Conservation (phyloP, 2,797 vertebrate species). For the Megalops cyprinoides region DNA sequence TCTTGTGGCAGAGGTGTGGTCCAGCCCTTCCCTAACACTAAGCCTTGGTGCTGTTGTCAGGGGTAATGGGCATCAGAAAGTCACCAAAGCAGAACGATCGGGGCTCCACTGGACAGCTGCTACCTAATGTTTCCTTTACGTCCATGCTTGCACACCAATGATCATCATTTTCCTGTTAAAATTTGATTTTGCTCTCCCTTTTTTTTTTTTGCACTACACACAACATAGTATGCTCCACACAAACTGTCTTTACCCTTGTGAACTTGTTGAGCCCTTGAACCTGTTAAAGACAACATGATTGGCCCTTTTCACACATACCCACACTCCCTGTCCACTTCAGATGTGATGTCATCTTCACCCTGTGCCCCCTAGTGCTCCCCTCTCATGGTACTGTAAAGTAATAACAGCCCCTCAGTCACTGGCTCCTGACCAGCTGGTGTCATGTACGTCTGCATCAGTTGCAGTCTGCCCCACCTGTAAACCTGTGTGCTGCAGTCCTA, state of each 20-base stretch:
- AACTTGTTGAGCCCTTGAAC: no score
- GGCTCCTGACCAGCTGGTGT: not conserved
- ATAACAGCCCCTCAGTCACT: not conserved
- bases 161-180: no score
- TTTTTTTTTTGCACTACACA: no score
- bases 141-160: no score
- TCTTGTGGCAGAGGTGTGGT: not conserved
- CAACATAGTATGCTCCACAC: no score
- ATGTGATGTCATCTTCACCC: not conserved
- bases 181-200: no score
- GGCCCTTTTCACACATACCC: no score
- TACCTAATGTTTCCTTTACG: no score
- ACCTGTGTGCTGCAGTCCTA: not conserved
- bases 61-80: not conserved
- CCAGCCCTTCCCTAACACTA: not conserved
- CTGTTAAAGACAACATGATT: not conserved
- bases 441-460: not conserved
- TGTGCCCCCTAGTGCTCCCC: not conserved
- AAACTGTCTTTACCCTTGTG: no score
- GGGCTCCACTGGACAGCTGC: no score
- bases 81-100: no score
- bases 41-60: not conserved
- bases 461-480: not conserved
- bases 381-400: not conserved
- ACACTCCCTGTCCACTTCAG: not conserved